These are phyloP conservation scores for Phyllotreta striolata DNA, from an alignment of 2,888 invertebrate genomes.

Conservation along the genomic window DNA sequence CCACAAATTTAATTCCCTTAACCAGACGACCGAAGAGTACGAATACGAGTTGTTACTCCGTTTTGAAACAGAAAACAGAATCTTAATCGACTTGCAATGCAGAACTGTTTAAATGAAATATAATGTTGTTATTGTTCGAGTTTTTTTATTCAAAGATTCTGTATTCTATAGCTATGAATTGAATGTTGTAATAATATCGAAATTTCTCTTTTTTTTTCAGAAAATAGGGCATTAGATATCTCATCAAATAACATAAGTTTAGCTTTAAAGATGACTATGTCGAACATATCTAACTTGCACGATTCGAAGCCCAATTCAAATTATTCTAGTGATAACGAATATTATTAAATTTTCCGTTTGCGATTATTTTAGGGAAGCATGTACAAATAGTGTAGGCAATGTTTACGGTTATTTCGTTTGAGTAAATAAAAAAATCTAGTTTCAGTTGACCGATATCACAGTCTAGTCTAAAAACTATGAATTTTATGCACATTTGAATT, in stretches of 20 bases:
- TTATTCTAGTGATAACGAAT: constrained; percentile 50
- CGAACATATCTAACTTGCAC: constrained; percentile 41
- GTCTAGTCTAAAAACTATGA: neutral
- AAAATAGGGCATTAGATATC: constrained; percentile 31
- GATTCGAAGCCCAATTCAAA: constrained; percentile 42
- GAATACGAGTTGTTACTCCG: no score
- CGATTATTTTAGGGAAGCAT: constrained; percentile 14
- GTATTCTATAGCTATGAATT: no score
- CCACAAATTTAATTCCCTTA: no score
- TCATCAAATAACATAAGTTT: constrained; percentile 39
- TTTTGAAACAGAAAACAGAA: no score
- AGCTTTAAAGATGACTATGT: constrained; percentile 45
- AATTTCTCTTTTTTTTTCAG: constrained; percentile 37
- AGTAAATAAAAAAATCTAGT: constrained; percentile 1
- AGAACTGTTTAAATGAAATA: no score
- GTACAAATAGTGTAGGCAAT: neutral
- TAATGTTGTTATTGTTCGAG: no score
- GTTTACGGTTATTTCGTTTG: neutral
- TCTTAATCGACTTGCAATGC: no score
- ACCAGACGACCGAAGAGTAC: no score
- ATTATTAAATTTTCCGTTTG: constrained; percentile 38
- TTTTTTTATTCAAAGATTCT: no score
- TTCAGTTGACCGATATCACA: neutral
- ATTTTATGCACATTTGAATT: neutral
- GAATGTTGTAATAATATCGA: constrained; percentile 4